phyloP scores from a whole-genome alignment of 2,888 invertebrate species.

The Mechanitis mazaeus region DNA sequence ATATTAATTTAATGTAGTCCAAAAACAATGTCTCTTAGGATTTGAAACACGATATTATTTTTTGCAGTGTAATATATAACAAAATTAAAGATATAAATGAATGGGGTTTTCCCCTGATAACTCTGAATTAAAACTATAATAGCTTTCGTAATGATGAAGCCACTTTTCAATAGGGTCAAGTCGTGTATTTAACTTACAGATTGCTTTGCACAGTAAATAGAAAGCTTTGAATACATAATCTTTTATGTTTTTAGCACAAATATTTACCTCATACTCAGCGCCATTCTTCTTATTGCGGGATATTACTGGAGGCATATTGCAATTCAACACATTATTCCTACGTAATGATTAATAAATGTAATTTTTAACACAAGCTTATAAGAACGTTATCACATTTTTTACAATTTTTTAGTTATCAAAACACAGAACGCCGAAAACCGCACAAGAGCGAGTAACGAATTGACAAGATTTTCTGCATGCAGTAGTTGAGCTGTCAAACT shows the following conservation, averaged over 20 bases:
- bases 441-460: constrained; percentile 34
- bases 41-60: too few relatives aligned
- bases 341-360: background rate
- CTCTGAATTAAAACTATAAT: background rate
- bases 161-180: constrained; percentile 9
- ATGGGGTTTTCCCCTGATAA: background rate
- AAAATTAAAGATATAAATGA: background rate
- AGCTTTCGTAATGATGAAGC: background rate
- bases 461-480: constrained; percentile 27
- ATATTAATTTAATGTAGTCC: too few relatives aligned
- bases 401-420: constrained; percentile 22
- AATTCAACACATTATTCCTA: constrained; percentile 2
- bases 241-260: constrained; percentile 28
- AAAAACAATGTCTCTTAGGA: too few relatives aligned
- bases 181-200: constrained; percentile 11
- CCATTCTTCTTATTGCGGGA: constrained; percentile 68
- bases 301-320: constrained; percentile 67
- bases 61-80: background rate
- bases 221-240: constrained; percentile 27
- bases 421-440: constrained; percentile 44
- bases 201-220: constrained; percentile 20
- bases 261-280: constrained; percentile 70
- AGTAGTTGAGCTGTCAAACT: constrained; percentile 6
- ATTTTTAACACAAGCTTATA: constrained; percentile 7
- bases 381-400: constrained; percentile 27